Conservation (phyloP, 2,113 vertebrate genomes). For the Leptosomus discolor region DNA sequence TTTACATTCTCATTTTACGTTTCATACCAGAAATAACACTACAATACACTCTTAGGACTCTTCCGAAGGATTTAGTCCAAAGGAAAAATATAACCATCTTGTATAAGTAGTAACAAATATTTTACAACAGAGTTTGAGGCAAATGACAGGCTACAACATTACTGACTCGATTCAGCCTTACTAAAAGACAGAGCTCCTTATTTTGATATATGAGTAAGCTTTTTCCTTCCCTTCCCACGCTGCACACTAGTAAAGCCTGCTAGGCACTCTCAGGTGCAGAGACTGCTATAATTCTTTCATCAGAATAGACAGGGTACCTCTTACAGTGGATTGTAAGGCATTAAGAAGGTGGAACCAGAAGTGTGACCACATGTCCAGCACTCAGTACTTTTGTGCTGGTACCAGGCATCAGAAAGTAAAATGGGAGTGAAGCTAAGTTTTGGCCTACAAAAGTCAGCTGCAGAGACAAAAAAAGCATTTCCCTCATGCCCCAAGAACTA, state of each 20-base stretch:
- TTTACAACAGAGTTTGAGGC: background rate
- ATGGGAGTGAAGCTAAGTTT: background rate
- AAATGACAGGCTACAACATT: background rate
- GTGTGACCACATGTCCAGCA: background rate
- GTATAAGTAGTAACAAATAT: background rate
- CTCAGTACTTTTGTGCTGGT: background rate
- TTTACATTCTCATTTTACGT: background rate
- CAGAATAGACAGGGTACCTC: background rate
- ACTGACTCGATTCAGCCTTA: background rate
- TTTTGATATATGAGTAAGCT: background rate
- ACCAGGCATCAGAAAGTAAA: background rate
- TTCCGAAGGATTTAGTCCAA: background rate
- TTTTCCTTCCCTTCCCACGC: background rate
- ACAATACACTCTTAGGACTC: background rate
- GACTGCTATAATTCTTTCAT: background rate
- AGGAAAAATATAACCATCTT: background rate
- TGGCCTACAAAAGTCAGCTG: background rate
- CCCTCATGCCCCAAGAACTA: background rate
- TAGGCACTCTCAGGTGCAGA: accelerated
- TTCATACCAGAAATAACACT: background rate
- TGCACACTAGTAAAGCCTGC: background rate
- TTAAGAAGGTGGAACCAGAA: background rate
- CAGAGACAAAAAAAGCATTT: background rate
- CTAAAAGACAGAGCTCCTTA: background rate
- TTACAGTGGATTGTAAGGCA: background rate